Percentiles rank a stretch among this genome's conserved stretches.
Conservation (phyloP, 92 coral and sea anemone species). For the Pocillopora meandrina region DNA sequence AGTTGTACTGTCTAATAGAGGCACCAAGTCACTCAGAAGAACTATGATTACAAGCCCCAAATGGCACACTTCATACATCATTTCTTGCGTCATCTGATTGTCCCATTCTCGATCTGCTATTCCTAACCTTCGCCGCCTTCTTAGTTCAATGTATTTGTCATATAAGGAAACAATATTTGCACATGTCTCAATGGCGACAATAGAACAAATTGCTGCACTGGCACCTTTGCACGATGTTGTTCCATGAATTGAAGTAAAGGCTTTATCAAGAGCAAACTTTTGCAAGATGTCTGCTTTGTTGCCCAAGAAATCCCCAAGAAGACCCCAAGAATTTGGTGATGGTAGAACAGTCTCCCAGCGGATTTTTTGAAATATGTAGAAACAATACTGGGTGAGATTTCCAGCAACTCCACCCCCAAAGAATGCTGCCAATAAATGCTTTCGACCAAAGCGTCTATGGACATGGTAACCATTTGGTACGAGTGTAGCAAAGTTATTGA, state of each 20-base stretch:
- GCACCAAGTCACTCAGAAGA: constrained; percentile 54
- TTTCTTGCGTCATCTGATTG: constrained; percentile 39
- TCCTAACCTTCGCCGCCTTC: constrained; percentile 39
- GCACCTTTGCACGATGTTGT: constrained; percentile 85
- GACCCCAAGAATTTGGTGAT: constrained; percentile 65
- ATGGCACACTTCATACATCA: constrained; percentile 65
- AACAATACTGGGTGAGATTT: constrained; percentile 72
- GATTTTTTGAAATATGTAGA: constrained; percentile 67
- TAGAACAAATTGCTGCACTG: constrained; percentile 83
- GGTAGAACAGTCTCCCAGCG: constrained; percentile 72
- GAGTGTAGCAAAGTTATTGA: constrained; percentile 75
- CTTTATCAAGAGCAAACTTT: constrained; percentile 44
- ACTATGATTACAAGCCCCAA: constrained; percentile 53
- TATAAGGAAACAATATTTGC: constrained; percentile 58
- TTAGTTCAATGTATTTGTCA: constrained; percentile 50
- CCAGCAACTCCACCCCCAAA: constrained; percentile 93
- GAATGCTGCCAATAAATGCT: constrained; percentile 72
- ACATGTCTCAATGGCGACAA: constrained; percentile 86
- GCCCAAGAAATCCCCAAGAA: constrained; percentile 58
- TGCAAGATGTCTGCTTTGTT: constrained; percentile 62
- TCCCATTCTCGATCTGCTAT: constrained; percentile 34
- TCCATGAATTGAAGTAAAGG: constrained; percentile 68
- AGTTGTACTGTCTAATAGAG: constrained; percentile 56
- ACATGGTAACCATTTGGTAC: constrained; percentile 76
- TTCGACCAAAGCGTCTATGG: constrained; percentile 78